phyloP scores from a whole-genome alignment of 2,888 invertebrate species.

The Eubasilissa splendida region DNA sequence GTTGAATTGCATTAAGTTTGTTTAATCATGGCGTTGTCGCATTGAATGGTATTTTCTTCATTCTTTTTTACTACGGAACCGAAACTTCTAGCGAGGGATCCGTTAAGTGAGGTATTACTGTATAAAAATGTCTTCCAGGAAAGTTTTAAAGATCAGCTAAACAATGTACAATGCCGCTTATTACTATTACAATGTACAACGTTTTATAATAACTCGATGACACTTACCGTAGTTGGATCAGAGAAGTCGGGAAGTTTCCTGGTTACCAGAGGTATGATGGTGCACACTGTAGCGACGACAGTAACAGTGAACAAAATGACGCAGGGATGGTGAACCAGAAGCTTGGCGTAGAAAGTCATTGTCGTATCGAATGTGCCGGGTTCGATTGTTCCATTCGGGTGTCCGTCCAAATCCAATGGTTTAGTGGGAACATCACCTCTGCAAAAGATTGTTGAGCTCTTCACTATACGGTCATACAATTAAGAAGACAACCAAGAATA shows the following conservation, averaged over 20 bases:
- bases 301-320: constrained; percentile 67
- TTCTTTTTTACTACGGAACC: too few species aligned
- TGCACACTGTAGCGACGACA: constrained; percentile 66
- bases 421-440: constrained; percentile 57
- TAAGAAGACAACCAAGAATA: too few species aligned
- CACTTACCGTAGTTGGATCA: constrained; percentile 85
- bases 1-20: too few species aligned
- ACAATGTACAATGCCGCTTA: not conserved
- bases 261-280: constrained; percentile 68
- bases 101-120: too few species aligned
- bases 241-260: constrained; percentile 85
- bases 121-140: not conserved
- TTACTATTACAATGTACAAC: too few species aligned
- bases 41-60: too few species aligned
- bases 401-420: constrained; percentile 46
- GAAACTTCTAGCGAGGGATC: too few species aligned
- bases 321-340: constrained; percentile 71
- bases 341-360: constrained; percentile 70
- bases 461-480: too few species aligned
- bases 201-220: not conserved
- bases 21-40: too few species aligned
- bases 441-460: constrained; percentile 8
- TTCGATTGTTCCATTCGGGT: constrained; percentile 42
- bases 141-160: not conserved
- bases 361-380: constrained; percentile 64